Percentiles rank a stretch among this genome's conserved stretches.
Conservation (phyloP, 1,140 invertebrate species). For the Macrostomum lignano region DNA sequence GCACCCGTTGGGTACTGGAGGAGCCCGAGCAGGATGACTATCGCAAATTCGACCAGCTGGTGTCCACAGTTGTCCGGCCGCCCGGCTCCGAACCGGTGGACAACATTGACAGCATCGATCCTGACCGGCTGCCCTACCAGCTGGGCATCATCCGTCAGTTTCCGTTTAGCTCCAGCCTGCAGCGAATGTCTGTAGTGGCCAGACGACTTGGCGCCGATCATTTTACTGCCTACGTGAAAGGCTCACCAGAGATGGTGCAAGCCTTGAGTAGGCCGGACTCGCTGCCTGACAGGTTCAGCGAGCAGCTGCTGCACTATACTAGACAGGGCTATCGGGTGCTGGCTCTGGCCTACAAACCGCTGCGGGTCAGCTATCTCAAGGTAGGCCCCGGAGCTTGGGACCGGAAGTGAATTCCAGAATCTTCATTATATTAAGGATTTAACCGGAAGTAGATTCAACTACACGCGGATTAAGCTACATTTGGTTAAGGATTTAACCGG, state of each 20-base stretch:
- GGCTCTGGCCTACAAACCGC: conserved; percentile 38
- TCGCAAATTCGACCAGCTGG: conserved; percentile 47
- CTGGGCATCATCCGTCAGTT: conserved; percentile 64
- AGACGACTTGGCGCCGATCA: conserved; percentile 36
- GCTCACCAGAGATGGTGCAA: conserved; percentile 61
- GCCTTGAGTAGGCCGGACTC: too few relatives aligned
- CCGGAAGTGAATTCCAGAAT: too few relatives aligned
- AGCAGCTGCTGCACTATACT: conserved; percentile 42
- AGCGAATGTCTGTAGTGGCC: conserved; percentile 62
- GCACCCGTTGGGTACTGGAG: conserved; percentile 37
- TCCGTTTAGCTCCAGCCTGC: conserved; percentile 63
- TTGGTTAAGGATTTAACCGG: too few relatives aligned
- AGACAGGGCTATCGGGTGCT: conserved; percentile 62
- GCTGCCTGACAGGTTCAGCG: conserved; percentile 41
- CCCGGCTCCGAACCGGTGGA: too few relatives aligned
- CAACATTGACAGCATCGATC: too few relatives aligned
- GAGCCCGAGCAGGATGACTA: conserved; percentile 45
- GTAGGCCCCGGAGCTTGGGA: too few relatives aligned
- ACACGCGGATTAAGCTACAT: too few relatives aligned
- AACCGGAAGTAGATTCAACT: too few relatives aligned
- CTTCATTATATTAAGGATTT: too few relatives aligned
- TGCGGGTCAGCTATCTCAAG: conserved; percentile 21
- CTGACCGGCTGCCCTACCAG: too few relatives aligned
- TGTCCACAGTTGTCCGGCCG: conserved; percentile 45
- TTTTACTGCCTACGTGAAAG: conserved; percentile 57